phyloP scores from a whole-genome alignment of 2,797 vertebrate species.

The Ispidina picta region DNA sequence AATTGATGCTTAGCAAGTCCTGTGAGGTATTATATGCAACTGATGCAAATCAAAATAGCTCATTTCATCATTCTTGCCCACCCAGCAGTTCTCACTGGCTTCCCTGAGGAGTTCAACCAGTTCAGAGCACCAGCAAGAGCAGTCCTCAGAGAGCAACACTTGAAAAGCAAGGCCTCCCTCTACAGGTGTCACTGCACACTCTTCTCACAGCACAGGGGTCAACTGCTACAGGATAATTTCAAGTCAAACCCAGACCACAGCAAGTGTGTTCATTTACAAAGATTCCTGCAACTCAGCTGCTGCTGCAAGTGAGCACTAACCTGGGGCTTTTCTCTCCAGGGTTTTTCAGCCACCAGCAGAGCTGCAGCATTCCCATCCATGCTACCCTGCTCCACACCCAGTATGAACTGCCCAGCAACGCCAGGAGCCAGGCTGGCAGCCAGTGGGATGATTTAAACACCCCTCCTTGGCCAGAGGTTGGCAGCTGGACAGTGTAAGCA shows the following conservation, averaged over 20 bases:
- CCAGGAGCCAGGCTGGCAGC: not conserved
- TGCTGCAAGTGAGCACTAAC: not conserved
- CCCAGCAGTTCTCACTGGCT: not conserved
- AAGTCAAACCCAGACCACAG: not conserved
- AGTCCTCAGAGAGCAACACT: not conserved
- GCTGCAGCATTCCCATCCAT: not conserved
- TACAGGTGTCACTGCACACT: not conserved
- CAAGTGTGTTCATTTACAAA: not conserved
- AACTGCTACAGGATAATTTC: not conserved
- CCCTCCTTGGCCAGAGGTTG: not conserved
- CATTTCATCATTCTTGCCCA: not conserved
- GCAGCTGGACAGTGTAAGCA: not conserved
- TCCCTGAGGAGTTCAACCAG: not conserved
- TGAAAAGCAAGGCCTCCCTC: not conserved
- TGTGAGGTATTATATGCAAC: not conserved
- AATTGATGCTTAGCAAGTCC: not conserved
- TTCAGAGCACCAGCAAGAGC: not conserved
- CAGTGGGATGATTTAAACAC: not conserved
- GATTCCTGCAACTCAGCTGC: not conserved
- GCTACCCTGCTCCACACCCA: not conserved
- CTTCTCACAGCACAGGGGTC: not conserved
- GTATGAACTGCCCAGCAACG: accelerated
- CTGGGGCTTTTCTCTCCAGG: not conserved
- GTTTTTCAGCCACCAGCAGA: not conserved
- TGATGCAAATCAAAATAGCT: not conserved